phyloP scores from a whole-genome alignment of 2,888 invertebrate species.

The Ennomos erosarius region DNA sequence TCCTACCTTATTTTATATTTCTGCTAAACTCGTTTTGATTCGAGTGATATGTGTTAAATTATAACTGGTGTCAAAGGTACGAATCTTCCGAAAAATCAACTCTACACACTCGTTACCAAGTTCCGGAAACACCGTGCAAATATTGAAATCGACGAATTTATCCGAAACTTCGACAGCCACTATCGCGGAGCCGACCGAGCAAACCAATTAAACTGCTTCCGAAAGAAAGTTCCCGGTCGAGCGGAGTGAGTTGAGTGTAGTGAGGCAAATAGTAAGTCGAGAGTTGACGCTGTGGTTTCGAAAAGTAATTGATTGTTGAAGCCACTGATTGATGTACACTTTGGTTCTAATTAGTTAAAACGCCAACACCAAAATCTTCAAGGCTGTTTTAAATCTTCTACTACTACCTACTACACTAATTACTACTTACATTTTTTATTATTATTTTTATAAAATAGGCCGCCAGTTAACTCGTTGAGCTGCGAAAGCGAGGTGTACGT shows the following conservation, averaged over 20 bases:
- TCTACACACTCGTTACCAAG: not conserved
- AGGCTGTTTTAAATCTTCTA: no score
- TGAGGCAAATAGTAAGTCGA: not conserved
- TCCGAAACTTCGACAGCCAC: constrained; percentile 36
- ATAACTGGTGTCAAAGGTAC: no score
- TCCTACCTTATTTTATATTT: no score
- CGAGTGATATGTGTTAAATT: no score
- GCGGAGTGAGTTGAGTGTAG: constrained; percentile 3
- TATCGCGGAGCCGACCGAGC: constrained; percentile 42
- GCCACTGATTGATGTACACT: constrained; percentile 7
- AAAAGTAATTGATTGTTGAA: constrained; percentile 5
- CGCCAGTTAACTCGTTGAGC: no score
- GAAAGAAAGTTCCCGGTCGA: constrained; percentile 18
- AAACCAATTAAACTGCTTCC: constrained; percentile 52
- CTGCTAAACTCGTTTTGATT: no score
- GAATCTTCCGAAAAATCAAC: not conserved
- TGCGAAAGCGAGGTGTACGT: no score
- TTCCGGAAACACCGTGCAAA: constrained; percentile 17
- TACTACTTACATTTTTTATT: no score
- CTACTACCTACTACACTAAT: no score
- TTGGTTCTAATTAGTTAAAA: no score
- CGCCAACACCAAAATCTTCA: no score
- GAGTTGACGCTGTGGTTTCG: not conserved
- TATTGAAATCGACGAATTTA: constrained; percentile 17
- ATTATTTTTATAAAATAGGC: no score